A percentile compares a stretch with the other conserved stretches of the same genome.
phyloP scores from a whole-genome alignment of 1,140 invertebrate genomes.

The Philopotamus ludificatus region DNA sequence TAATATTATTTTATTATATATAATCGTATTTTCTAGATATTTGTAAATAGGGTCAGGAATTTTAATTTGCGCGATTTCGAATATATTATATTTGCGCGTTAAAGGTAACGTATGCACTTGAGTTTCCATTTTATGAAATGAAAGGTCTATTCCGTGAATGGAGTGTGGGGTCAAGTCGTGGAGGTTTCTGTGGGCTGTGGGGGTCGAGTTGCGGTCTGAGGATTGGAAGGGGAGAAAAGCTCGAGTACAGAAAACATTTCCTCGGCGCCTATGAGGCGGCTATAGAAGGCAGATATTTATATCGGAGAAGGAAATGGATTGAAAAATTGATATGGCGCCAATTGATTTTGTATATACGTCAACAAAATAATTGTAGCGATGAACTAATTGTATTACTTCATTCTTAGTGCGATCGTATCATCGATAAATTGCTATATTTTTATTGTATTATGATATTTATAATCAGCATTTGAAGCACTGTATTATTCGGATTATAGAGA shows the following conservation, averaged over 20 bases:
- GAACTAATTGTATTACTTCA: neutral
- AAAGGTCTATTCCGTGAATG: no score
- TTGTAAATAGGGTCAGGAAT: no score
- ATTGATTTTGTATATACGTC: neutral
- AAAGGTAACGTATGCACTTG: no score
- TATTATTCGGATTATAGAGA: neutral
- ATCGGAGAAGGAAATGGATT: neutral
- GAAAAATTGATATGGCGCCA: slow-evolving; percentile 10
- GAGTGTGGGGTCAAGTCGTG: no score
- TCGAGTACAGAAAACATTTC: neutral
- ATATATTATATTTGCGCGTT: no score
- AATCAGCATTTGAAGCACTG: neutral
- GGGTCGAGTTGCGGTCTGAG: neutral
- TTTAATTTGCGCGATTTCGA: no score
- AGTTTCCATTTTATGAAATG: no score
- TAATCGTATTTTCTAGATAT: no score
- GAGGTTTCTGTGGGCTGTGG: no score
- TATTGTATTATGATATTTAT: neutral
- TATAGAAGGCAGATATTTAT: slow-evolving; percentile 11
- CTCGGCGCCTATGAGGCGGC: slow-evolving; percentile 14
- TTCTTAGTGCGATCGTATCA: neutral
- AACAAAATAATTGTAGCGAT: neutral
- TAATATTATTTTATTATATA: no score
- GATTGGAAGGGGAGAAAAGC: neutral
- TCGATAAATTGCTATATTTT: neutral